Evolutionary conservation across 23 tunicate species (phyloP).

Genomic region (Ascidia mentula): DNA sequence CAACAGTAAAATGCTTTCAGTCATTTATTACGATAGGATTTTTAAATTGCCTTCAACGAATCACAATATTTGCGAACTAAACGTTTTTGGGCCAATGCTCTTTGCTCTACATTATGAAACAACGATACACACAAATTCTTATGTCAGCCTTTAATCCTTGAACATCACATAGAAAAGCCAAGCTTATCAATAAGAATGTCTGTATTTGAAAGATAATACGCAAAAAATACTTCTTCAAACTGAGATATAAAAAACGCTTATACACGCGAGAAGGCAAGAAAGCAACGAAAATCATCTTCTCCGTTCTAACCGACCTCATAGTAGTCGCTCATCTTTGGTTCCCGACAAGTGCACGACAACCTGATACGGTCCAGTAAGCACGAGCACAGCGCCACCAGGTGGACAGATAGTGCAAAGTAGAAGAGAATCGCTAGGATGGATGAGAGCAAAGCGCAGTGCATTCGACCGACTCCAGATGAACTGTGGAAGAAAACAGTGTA

Average conservation of each 20-base stretch:
- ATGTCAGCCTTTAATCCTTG: too few species aligned
- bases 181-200: too few species aligned
- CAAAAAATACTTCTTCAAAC: neutral
- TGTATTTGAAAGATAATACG: neutral
- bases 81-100: too few species aligned
- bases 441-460: slow-evolving; percentile 49
- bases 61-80: too few species aligned
- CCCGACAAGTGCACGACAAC: neutral
- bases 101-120: too few species aligned
- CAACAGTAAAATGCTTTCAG: too few species aligned
- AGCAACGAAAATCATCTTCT: neutral
- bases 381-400: slow-evolving; percentile 49
- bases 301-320: neutral
- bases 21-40: too few species aligned
- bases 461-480: slow-evolving; percentile 19
- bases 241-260: neutral
- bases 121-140: too few species aligned
- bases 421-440: slow-evolving; percentile 25
- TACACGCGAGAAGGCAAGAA: neutral
- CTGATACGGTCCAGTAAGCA: slow-evolving; percentile 13
- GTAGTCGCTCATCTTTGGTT: neutral
- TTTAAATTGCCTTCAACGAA: too few species aligned
- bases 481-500: too few species aligned
- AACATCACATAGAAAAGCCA: too few species aligned
- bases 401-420: slow-evolving; percentile 46